phyloP scores from a whole-genome alignment of 1,140 invertebrate species.

The Temnothorax curvispinosus region DNA sequence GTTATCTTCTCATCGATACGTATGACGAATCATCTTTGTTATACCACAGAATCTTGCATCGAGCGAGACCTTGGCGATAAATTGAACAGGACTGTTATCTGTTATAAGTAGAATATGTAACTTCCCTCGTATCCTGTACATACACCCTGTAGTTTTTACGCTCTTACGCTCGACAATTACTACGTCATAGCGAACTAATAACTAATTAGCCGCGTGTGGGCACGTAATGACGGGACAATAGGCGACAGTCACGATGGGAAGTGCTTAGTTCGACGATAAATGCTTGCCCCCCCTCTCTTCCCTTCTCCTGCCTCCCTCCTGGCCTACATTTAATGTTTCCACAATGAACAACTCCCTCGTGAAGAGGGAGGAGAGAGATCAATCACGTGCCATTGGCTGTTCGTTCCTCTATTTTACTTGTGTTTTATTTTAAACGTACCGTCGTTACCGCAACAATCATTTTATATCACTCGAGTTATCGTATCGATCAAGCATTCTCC shows the following conservation, averaged over 20 bases:
- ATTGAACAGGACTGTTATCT: constrained; percentile 78
- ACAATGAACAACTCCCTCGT: constrained; percentile 59
- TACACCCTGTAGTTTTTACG: constrained; percentile 78
- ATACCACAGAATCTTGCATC: constrained; percentile 40
- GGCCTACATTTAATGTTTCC: constrained; percentile 82
- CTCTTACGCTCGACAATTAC: constrained; percentile 82
- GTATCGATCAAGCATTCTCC: neutral
- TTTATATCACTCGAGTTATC: no score
- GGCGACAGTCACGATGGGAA: constrained; percentile 78
- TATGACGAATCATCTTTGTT: neutral
- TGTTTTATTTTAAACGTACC: no score
- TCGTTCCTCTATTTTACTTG: neutral
- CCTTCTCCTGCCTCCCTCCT: constrained; percentile 60
- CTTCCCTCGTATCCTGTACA: constrained; percentile 83
- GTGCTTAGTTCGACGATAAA: constrained; percentile 79
- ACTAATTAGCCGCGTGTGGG: constrained; percentile 80
- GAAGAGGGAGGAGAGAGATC: neutral
- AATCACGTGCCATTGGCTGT: neutral
- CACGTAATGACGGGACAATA: constrained; percentile 84
- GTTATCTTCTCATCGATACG: neutral
- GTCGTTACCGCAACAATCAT: no score
- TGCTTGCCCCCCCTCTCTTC: constrained; percentile 71
- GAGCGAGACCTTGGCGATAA: constrained; percentile 79
- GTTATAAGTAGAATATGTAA: constrained; percentile 81
- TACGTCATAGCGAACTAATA: constrained; percentile 83